phyloP scores from a whole-genome alignment of 1,140 invertebrate genomes.

The Adoxophyes honmai region DNA sequence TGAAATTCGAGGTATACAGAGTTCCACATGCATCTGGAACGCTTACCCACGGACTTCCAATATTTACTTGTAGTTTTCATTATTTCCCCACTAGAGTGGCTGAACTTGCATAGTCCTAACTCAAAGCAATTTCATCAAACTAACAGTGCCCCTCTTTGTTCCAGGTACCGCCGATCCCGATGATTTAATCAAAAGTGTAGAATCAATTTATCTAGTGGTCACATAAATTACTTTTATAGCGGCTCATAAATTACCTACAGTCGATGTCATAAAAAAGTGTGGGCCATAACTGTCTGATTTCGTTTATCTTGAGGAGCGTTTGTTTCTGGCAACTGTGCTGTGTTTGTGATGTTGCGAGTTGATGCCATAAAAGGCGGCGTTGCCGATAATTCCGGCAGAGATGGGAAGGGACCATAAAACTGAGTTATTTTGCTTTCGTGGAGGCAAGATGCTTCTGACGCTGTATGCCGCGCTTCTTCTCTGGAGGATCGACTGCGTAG shows the following conservation, averaged over 20 bases:
- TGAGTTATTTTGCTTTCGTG: constrained; percentile 29
- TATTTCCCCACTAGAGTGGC: too few species aligned
- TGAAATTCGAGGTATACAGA: too few species aligned
- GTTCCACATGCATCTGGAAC: too few species aligned
- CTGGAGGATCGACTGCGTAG: constrained; percentile 59
- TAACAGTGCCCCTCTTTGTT: constrained; percentile 14
- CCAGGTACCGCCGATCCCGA: constrained; percentile 16
- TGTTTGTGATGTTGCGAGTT: constrained; percentile 48
- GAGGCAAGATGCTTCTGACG: constrained; percentile 58
- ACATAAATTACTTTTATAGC: constrained; percentile 13
- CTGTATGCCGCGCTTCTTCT: constrained; percentile 54
- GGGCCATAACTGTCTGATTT: constrained; percentile 23
- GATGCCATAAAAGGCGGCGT: constrained; percentile 33
- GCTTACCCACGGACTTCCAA: too few species aligned
- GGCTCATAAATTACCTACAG: constrained; percentile 5
- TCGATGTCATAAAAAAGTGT: constrained; percentile 12
- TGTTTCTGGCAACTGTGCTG: constrained; percentile 30
- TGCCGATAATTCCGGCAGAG: constrained; percentile 41
- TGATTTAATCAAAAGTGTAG: constrained; percentile 11
- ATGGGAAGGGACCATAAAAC: constrained; percentile 52
- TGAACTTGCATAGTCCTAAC: too few species aligned
- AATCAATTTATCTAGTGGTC: constrained; percentile 8
- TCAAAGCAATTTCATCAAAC: too few species aligned
- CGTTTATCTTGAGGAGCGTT: constrained; percentile 21
- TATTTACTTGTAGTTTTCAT: too few species aligned